These are phyloP conservation scores for Butorides virescens DNA, from an alignment of 2,113 vertebrate species.

Conservation along the genomic window DNA sequence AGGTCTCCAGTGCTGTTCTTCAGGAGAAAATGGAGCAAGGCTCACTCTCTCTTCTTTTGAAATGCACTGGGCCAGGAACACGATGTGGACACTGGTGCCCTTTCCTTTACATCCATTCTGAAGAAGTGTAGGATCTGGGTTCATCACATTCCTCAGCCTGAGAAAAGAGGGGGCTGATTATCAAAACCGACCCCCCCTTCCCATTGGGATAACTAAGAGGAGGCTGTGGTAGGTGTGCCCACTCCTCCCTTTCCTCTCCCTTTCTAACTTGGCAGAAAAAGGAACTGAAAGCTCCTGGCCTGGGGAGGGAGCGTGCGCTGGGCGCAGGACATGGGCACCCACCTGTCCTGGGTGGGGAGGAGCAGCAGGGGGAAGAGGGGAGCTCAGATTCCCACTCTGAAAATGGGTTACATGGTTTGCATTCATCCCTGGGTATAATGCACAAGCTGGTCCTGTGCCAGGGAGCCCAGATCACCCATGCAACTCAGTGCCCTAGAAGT, in stretches of 20 bases:
- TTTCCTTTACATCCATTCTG: background rate
- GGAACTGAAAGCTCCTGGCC: background rate
- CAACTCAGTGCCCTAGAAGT: background rate
- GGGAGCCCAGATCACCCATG: background rate
- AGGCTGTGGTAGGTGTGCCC: background rate
- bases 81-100: background rate
- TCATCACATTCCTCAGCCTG: background rate
- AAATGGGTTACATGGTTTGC: background rate
- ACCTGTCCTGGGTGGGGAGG: background rate
- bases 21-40: background rate
- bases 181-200: background rate
- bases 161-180: background rate
- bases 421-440: background rate
- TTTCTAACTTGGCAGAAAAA: background rate
- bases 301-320: background rate
- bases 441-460: background rate
- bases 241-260: background rate
- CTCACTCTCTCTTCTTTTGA: background rate
- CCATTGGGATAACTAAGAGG: background rate
- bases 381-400: background rate
- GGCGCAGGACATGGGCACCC: background rate
- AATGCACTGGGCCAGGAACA: background rate
- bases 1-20: background rate
- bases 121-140: background rate
- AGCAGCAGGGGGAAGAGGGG: background rate